Base-by-base conservation (phyloP, 2,113 vertebrate species). In the Dermatemys mawii region DNA sequence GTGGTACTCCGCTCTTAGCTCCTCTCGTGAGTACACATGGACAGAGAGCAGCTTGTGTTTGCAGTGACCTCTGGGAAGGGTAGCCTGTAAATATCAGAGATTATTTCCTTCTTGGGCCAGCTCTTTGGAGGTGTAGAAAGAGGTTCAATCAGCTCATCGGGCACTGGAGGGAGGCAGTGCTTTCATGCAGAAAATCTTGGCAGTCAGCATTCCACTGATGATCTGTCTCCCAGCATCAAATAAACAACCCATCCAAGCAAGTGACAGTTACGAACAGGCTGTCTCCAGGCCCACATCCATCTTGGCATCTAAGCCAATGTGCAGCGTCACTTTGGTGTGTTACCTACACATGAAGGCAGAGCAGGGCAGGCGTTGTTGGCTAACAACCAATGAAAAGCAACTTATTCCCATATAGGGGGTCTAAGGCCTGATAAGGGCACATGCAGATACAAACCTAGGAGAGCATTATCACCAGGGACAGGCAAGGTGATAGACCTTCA, bases 211-310 rank as follows among this genome's bases (percentile, higher is more conserved):
- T 89, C 0, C 1, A 8, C 54, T 86, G 46, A 85, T 85, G 86
- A 96, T 88, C 86, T 87, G 24, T 93, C 92, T 93, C 51, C 88
- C 93, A 86, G 87, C 78, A 89, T 87, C 89, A 87, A 87, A 22
- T 41, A 93, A 94, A 86, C 86, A 81, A 21, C 49, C 60, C 91
- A 94, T 88, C 78, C 80, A 95, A 85, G 90, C 2, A 6, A 95
- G 88, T 11, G 94, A 96, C 96, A 97, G 95, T 89, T 88, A 46
- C 95, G 95, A 97, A 95, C 96, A 90, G 94, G 94, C 96, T 92
- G 94, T 93, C 94, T 94, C 93, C 81, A 93, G 93, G 95, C 93
- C 95, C 76, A 4, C 53, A 85, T 93, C 94, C 89, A 7, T 93
- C 63, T 22, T 5, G 0, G 60, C 49, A 82, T 1, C 80, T 60